Conservation (phyloP, 1,140 invertebrate genomes). For the Belonocnema kinseyi region DNA sequence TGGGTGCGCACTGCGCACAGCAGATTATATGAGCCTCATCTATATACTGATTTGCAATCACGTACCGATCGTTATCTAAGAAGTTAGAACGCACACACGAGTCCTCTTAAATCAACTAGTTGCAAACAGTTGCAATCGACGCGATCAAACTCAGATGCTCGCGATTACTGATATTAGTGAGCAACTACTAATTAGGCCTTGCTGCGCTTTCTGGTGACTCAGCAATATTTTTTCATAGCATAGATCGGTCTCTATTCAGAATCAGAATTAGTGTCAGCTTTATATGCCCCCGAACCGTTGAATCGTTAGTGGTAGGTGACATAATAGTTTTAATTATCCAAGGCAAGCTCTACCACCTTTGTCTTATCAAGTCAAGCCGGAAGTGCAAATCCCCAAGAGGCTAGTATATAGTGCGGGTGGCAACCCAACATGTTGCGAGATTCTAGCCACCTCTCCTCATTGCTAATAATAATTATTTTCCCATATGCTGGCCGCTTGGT, state of each 20-base stretch:
- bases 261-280: background rate
- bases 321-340: slow-evolving; percentile 39
- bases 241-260: background rate
- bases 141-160: background rate
- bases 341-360: slow-evolving; percentile 33
- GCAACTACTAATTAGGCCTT: slow-evolving; percentile 1
- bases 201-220: background rate
- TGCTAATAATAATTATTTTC: slow-evolving; percentile 70
- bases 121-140: background rate
- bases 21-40: slow-evolving; percentile 21
- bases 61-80: slow-evolving; percentile 15
- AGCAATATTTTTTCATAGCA: background rate
- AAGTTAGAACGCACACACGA: slow-evolving; percentile 22
- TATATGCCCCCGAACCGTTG: background rate
- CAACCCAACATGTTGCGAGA: slow-evolving; percentile 17
- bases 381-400: slow-evolving; percentile 53
- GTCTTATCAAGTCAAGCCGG: slow-evolving; percentile 52
- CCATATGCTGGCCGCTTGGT: slow-evolving; percentile 59
- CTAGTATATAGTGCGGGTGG: slow-evolving; percentile 51
- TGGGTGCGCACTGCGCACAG: slow-evolving; percentile 1
- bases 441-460: slow-evolving; percentile 46
- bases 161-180: slow-evolving; percentile 18
- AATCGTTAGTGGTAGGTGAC: slow-evolving; percentile 18
- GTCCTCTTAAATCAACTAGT: slow-evolving; percentile 28
- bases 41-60: slow-evolving; percentile 32